phyloP scores from a whole-genome alignment of 92 coral and sea anemone species.

The Metridium senile region DNA sequence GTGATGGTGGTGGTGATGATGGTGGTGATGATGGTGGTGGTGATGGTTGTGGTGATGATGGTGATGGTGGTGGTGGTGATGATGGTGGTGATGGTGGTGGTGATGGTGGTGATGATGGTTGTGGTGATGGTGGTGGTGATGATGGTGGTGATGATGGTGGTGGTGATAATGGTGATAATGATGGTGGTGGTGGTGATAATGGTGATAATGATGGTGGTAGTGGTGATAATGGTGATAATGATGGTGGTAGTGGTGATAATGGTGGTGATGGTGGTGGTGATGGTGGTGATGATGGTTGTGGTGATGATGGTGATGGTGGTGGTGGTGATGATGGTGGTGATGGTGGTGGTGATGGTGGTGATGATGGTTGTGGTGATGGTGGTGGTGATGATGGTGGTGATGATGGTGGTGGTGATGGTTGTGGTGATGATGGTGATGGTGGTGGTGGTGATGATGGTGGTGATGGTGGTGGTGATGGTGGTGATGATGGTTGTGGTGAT shows the following conservation, averaged over 20 bases:
- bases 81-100: neutral
- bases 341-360: neutral
- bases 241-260: neutral
- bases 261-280: too few relatives aligned
- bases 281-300: too few relatives aligned
- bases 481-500: too few relatives aligned
- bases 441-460: too few relatives aligned
- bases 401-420: too few relatives aligned
- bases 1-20: slow-evolving; percentile 5
- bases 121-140: slow-evolving; percentile 1
- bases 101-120: neutral
- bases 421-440: too few relatives aligned
- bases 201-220: slow-evolving; percentile 1
- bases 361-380: neutral
- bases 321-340: neutral
- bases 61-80: slow-evolving; percentile 1
- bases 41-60: neutral
- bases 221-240: neutral
- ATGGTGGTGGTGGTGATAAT: slow-evolving; percentile 2
- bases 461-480: too few relatives aligned
- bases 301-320: too few relatives aligned
- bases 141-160: neutral
- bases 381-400: too few relatives aligned
- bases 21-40: neutral
- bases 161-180: neutral